Conservation (phyloP, 2,113 vertebrate genomes). For the Ceyx cyanopectus region DNA sequence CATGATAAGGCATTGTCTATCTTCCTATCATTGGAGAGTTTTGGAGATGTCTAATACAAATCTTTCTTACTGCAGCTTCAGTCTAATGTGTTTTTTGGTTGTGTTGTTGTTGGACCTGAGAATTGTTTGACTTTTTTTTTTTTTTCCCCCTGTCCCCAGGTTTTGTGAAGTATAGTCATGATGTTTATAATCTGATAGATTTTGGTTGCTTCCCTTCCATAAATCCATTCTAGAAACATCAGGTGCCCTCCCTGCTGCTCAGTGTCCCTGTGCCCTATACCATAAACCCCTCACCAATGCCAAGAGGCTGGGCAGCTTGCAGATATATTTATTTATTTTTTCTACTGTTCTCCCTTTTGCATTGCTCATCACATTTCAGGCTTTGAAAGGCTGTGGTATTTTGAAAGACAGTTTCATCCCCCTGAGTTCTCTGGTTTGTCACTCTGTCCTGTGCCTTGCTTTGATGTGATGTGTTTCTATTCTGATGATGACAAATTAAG, state of each 20-base stretch:
- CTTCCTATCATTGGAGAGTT: neutral
- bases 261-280: neutral
- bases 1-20: neutral
- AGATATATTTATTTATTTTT: neutral
- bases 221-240: neutral
- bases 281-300: accelerated
- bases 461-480: neutral
- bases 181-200: neutral
- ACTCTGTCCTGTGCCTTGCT: neutral
- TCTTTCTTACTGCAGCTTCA: neutral
- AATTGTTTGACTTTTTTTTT: neutral
- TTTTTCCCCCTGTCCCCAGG: accelerated
- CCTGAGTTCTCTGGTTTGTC: neutral
- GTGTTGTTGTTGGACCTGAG: neutral
- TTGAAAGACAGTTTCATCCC: neutral
- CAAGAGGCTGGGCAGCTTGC: neutral
- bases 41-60: neutral
- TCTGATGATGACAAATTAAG: neutral
- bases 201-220: accelerated
- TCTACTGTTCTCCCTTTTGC: neutral
- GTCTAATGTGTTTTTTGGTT: neutral
- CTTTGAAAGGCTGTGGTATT: neutral
- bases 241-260: neutral
- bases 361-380: neutral
- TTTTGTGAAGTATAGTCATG: neutral